Base-by-base conservation (phyloP, 2,113 vertebrate species). In the Sula dactylatra region DNA sequence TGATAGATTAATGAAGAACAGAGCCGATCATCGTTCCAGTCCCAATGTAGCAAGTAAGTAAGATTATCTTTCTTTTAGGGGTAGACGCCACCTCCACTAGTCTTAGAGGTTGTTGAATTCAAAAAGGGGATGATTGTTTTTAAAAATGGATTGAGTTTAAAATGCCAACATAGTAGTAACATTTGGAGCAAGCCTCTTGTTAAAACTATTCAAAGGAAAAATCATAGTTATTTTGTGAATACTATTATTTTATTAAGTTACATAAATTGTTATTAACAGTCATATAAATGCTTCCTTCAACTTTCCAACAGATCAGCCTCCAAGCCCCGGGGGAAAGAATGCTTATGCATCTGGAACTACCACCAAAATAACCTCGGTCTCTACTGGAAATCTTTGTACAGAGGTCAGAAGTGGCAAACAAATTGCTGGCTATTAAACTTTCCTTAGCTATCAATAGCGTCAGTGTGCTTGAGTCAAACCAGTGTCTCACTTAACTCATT, bases 31-130 rank as follows among this genome's bases (percentile, higher is more conserved):
- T 97, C 99, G 99, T 36, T 99, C 99, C 95, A 99, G 99, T 97
- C 99, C 99, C 95, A 99, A 99, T 67, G 99, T 99, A 66, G 99
- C 99, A 97, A 99, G 99, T 99, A 98, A 98, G 99, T 55, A 55
- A 44, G 19, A 20, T 27, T n/a, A 21, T 2, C 24, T 25, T 65
- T 36, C 49, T 69, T 27, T 22, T 40, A 17, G 77, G 61, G 40
- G 49, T 50, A 50, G 42, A 19, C 88, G 12, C 40, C 34, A 59
- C 10, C 42, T 82, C 45, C 6, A 8, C n/a, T 76, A 50, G 38
- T 71, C 59, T 85, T 42, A n/a, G 47, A 76, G 83, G n/a, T 55
- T 72, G 21, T 54, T 67, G 25, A 82, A 69, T 86, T 80, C 49
- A 31, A 61, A 79, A 88, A 29, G 15, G 19, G 21, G 8, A 5